Conservation (phyloP, 2,797 vertebrate species). For the Neosalanx taihuensis region DNA sequence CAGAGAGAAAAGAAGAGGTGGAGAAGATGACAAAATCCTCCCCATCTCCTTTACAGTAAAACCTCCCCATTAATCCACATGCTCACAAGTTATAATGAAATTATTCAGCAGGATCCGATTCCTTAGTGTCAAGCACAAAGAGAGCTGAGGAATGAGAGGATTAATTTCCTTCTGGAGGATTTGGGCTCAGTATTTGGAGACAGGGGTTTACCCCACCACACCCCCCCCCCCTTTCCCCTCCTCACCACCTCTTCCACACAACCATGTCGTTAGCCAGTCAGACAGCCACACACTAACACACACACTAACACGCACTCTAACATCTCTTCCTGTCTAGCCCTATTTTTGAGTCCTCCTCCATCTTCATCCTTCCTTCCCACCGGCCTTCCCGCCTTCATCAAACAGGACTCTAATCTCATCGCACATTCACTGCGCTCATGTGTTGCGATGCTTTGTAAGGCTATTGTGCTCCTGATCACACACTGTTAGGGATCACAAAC, state of each 20-base stretch:
- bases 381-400: background rate
- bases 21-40: background rate
- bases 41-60: slow-evolving; percentile 47
- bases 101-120: slow-evolving; percentile 62
- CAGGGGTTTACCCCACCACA: slow-evolving; percentile 46
- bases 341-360: background rate
- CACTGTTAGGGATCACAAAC: background rate
- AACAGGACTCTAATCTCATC: slow-evolving; percentile 14
- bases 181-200: slow-evolving; percentile 52
- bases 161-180: slow-evolving; percentile 61
- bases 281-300: background rate
- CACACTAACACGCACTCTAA: background rate
- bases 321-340: background rate
- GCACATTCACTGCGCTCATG: slow-evolving; percentile 4
- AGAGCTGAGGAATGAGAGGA: slow-evolving; percentile 59
- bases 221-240: background rate
- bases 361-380: background rate
- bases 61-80: slow-evolving; percentile 58
- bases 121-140: slow-evolving; percentile 53
- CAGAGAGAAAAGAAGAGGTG: background rate
- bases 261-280: slow-evolving; percentile 1
- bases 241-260: background rate
- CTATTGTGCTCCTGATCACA: slow-evolving; percentile 16
- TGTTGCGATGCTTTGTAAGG: slow-evolving; percentile 1
- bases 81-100: slow-evolving; percentile 65